Evolutionary conservation across 2,797 vertebrate genomes (phyloP).

Genomic region (Trichosurus vulpecula): DNA sequence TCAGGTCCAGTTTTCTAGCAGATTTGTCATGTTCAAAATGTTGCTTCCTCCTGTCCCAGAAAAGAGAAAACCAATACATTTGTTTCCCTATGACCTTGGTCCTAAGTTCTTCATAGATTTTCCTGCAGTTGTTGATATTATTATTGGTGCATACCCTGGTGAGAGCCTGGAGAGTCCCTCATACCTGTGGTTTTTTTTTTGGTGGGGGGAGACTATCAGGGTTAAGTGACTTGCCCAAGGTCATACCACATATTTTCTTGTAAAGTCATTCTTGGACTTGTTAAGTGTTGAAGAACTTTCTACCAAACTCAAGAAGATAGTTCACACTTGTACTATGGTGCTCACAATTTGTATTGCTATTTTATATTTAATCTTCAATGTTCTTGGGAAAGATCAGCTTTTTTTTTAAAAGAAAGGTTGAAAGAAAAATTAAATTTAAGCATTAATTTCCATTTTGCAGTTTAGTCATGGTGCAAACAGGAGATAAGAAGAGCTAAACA

Average conservation of each 20-base stretch:
- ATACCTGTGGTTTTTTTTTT: background rate
- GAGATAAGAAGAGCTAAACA: background rate
- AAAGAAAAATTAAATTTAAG: background rate
- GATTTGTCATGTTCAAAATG: constrained; percentile 2
- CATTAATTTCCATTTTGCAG: background rate
- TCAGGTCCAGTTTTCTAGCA: background rate
- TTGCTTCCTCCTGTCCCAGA: rapidly evolving
- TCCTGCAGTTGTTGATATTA: background rate
- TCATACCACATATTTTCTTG: constrained; percentile 1
- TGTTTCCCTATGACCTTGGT: background rate
- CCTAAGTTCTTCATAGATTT: background rate
- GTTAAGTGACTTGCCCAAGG: too few relatives aligned
- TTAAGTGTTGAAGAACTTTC: background rate
- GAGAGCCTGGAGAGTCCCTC: background rate
- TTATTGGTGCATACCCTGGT: background rate
- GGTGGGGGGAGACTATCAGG: too few relatives aligned
- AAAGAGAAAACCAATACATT: background rate
- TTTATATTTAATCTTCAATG: background rate
- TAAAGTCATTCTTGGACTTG: background rate
- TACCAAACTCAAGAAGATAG: background rate
- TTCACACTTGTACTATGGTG: background rate
- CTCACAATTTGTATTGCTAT: background rate
- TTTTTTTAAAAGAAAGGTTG: constrained; percentile 3
- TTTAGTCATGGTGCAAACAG: background rate
- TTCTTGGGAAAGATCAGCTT: background rate